These are phyloP conservation scores for Papilio glaucus DNA, from an alignment of 1,140 invertebrate genomes.

Conservation along the genomic window DNA sequence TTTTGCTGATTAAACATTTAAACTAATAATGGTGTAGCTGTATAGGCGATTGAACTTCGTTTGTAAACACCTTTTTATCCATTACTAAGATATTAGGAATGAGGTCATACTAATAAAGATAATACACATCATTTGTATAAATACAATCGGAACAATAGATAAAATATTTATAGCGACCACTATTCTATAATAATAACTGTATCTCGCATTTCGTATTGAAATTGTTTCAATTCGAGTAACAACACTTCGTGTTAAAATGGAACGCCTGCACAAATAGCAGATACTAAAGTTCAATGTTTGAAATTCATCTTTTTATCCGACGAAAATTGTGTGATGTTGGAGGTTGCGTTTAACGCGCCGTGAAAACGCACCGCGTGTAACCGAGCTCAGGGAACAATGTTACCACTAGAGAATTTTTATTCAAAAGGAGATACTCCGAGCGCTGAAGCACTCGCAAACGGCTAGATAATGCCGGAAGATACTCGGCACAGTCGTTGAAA, in stretches of 20 bases:
- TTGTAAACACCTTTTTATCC: neutral
- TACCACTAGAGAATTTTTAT: slow-evolving; percentile 66
- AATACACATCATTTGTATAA: slow-evolving; percentile 6
- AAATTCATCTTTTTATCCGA: neutral
- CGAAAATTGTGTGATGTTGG: slow-evolving; percentile 19
- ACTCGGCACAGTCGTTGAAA: slow-evolving; percentile 76
- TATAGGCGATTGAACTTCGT: neutral
- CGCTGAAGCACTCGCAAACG: slow-evolving; percentile 72
- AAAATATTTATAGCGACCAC: slow-evolving; percentile 7
- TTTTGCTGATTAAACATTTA: neutral
- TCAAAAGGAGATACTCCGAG: slow-evolving; percentile 78
- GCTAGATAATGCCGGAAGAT: slow-evolving; percentile 77
- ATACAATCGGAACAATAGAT: slow-evolving; percentile 5
- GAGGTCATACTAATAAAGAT: neutral
- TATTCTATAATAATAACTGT: neutral
- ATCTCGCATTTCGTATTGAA: neutral
- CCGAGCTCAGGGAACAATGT: slow-evolving; percentile 46
- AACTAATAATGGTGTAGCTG: neutral
- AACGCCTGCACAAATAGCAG: neutral
- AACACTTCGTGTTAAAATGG: slow-evolving; percentile 1
- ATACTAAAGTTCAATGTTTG: slow-evolving; percentile 12
- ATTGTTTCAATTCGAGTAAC: neutral
- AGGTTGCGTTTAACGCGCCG: slow-evolving; percentile 24
- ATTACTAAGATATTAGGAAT: neutral
- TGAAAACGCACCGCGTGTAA: slow-evolving; percentile 29